Percentiles rank a stretch among this genome's conserved stretches.
These are phyloP conservation scores for Anthonomus grandis DNA, from an alignment of 1,140 invertebrate genomes.

Conservation along the genomic window DNA sequence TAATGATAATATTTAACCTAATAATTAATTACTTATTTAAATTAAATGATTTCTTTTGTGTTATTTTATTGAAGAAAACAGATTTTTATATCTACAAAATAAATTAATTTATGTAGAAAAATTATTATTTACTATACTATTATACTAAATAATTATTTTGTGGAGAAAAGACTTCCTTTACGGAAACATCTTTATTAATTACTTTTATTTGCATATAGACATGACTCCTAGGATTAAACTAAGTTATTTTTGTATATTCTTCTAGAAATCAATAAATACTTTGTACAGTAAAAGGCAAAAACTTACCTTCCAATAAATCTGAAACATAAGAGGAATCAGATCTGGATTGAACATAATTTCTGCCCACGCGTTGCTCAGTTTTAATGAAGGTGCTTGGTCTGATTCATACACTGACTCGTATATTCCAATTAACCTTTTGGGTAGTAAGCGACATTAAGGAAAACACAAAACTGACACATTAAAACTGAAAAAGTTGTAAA, in stretches of 20 bases:
- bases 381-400: constrained; percentile 62
- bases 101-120: no score
- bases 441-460: constrained; percentile 57
- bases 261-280: background rate
- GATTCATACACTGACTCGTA: constrained; percentile 69
- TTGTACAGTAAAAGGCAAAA: background rate
- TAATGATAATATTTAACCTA: no score
- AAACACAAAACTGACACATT: constrained; percentile 16
- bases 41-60: no score
- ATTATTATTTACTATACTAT: no score
- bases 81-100: no score
- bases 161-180: no score
- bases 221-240: background rate
- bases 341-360: constrained; percentile 72
- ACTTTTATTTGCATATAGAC: background rate
- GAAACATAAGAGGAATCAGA: constrained; percentile 75
- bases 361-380: constrained; percentile 64
- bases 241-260: background rate
- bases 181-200: no score
- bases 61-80: no score
- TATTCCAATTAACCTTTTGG: constrained; percentile 65
- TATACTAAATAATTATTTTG: no score
- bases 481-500: background rate
- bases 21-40: no score
- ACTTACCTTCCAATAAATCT: constrained; percentile 75